Percentiles rank a stretch among this genome's conserved stretches.
These are phyloP conservation scores for Gastracanthus pulcherrimus DNA, from an alignment of 2,888 invertebrate genomes.

Conservation along the genomic window DNA sequence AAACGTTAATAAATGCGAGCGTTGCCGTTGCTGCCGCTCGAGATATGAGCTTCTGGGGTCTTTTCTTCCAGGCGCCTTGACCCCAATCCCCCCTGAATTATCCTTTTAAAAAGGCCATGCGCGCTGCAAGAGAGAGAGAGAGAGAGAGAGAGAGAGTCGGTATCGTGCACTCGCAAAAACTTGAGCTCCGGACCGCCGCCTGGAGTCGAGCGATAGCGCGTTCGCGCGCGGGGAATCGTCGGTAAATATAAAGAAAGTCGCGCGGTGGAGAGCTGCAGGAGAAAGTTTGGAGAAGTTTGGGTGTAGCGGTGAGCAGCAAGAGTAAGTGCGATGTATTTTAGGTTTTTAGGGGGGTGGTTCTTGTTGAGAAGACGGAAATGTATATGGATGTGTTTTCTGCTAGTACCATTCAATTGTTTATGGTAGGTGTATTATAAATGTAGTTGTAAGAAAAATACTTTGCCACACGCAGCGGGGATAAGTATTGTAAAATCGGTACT, in stretches of 20 bases:
- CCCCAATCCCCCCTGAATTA: neutral
- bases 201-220: neutral
- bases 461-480: no score
- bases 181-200: neutral
- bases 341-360: no score
- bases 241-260: slow-evolving; percentile 38
- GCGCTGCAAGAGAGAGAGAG: no score
- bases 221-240: neutral
- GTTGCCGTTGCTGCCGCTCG: neutral
- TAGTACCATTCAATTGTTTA: no score
- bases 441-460: no score
- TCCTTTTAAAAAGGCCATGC: neutral
- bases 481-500: no score
- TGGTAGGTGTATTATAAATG: no score
- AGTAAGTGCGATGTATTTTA: neutral
- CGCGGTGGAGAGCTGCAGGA: no score
- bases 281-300: slow-evolving; percentile 14
- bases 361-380: no score
- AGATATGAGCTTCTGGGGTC: neutral
- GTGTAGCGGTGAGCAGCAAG: neutral
- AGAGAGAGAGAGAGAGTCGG: neutral
- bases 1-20: neutral
- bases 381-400: no score
- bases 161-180: no score
- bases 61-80: neutral